Base-by-base conservation (phyloP, 2,113 vertebrate species). In the Hippocampus guttulatus region DNA sequence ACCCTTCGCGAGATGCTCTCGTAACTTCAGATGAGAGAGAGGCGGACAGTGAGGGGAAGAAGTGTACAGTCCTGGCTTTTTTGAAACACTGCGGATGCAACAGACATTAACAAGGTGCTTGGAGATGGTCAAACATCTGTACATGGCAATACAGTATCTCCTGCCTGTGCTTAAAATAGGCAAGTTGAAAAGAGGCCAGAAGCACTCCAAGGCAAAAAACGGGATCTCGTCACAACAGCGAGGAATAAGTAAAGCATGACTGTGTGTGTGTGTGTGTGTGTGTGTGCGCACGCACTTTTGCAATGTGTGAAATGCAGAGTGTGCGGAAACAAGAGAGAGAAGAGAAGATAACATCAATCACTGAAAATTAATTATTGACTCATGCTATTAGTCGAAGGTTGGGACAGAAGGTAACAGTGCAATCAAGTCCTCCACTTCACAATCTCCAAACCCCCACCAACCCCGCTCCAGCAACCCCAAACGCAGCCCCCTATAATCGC, bases 1-100 rank as follows among this genome's bases (percentile, higher is more conserved):
- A 87, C 97, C 97, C 91, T 99, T 99, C 70, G 97, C 97, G 89
- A 98, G 93, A 92, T 98, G 97, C 88, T 99, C 97, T 92, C 96
- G 95, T 81, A 99, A 95, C 96, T 98, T 84, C 18, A 74, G n/a
- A 74, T 0, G 69, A 0, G 33, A 52, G 9, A 78, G 54, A 61
- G 40, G 67, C 3, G 68, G 38, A 70, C 0, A 27, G 33, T 79
- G 15, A 76, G 41, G 30, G 15, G 16, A 6, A 20, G 5, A 38
- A 21, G 18, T 38, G 8, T 1, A 25, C 55, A 6, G 12, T 15
- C 11, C 23, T 3, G 4, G 23, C 25, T 5, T 10, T 27, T 57
- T 57, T 47, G 23, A 8, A 57, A n/a, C 54, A 57, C 20, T 21
- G 20, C 20, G 15, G 20, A n/a, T 23, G 21, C 52, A 55, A 55